Conservation (phyloP, 1,140 invertebrate species). For the Brachionus koreanus region DNA sequence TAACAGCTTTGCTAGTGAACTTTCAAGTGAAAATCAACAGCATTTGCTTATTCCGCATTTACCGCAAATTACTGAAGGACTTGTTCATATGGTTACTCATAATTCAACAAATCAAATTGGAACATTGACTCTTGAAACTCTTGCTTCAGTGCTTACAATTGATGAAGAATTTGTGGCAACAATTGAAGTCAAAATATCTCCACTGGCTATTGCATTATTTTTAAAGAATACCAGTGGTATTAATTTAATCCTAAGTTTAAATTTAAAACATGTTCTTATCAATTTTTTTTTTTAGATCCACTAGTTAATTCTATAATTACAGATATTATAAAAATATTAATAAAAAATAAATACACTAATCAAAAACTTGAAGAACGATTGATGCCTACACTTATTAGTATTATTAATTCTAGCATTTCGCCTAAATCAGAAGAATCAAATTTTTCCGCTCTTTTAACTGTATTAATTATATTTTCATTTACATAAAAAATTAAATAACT, state of each 20-base stretch:
- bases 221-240: constrained; percentile 65
- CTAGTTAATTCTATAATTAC: constrained; percentile 65
- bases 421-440: constrained; percentile 47
- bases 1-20: constrained; percentile 13
- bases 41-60: constrained; percentile 52
- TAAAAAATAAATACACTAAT: constrained; percentile 65
- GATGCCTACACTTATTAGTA: constrained; percentile 69
- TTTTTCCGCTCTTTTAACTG: constrained; percentile 7
- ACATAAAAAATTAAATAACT: constrained; percentile 44
- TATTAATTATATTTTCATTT: constrained; percentile 46
- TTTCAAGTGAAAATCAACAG: constrained; percentile 24
- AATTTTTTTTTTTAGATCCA: constrained; percentile 65
- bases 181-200: constrained; percentile 67
- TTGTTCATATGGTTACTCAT: constrained; percentile 52
- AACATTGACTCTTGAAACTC: constrained; percentile 64
- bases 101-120: constrained; percentile 59
- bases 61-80: constrained; percentile 60
- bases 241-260: constrained; percentile 21
- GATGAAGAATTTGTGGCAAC: constrained; percentile 68
- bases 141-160: constrained; percentile 67
- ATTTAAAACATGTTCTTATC: too few relatives aligned
- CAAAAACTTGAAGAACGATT: constrained; percentile 66
- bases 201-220: constrained; percentile 70
- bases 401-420: constrained; percentile 58
- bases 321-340: constrained; percentile 68